These are phyloP conservation scores for Dasyprocta punctata DNA, from an alignment of 2,113 vertebrate genomes.

Conservation along the genomic window DNA sequence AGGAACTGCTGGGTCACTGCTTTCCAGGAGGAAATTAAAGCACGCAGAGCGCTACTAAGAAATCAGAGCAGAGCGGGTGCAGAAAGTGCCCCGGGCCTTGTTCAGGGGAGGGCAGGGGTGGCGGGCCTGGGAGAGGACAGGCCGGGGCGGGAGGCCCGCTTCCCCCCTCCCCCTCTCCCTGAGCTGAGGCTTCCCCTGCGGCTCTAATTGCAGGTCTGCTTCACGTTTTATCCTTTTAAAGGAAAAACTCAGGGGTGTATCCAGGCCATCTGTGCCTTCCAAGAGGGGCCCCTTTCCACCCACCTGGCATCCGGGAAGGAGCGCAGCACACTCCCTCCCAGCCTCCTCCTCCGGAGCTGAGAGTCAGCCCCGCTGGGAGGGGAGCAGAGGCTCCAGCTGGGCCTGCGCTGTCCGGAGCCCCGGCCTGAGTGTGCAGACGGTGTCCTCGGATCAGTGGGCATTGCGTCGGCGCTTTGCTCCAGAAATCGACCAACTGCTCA, in stretches of 20 bases:
- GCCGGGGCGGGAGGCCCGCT: background rate
- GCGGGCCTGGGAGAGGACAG: background rate
- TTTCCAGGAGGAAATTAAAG: background rate
- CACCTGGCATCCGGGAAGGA: background rate
- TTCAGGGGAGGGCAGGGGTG: background rate
- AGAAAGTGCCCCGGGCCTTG: accelerated
- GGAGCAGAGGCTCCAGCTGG: accelerated
- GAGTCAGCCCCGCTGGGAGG: background rate
- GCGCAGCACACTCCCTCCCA: background rate
- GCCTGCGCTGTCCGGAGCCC: background rate
- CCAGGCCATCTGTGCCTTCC: conserved; percentile 54
- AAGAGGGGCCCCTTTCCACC: background rate
- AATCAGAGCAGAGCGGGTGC: background rate
- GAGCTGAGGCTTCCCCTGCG: background rate
- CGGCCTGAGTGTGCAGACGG: background rate
- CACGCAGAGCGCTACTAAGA: background rate
- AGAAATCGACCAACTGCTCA: background rate
- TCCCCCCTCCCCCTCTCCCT: accelerated
- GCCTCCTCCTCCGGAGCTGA: background rate
- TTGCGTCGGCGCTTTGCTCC: background rate
- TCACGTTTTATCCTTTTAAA: conserved; percentile 68
- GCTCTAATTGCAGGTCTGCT: background rate
- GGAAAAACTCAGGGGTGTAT: conserved; percentile 40
- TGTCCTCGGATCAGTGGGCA: background rate
- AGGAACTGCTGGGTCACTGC: background rate